phyloP scores from a whole-genome alignment of 2,888 invertebrate genomes.

The Meandrusa payeni region DNA sequence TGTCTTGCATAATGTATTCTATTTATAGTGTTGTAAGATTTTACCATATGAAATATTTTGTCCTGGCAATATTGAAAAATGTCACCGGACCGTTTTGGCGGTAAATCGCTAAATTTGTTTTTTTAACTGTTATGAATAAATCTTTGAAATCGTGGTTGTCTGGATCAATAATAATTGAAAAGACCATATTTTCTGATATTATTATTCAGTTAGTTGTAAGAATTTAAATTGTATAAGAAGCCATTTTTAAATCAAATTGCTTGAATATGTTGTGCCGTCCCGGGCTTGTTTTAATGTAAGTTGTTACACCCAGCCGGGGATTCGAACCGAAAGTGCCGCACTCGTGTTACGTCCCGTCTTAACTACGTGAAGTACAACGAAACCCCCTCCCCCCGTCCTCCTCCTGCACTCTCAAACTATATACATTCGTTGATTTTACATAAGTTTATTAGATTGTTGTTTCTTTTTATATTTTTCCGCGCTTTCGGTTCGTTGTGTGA shows the following conservation, averaged over 20 bases:
- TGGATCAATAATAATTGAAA: too few species aligned
- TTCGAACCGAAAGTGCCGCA: slow-evolving; percentile 10
- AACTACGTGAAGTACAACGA: slow-evolving; percentile 29
- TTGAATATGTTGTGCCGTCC: too few species aligned
- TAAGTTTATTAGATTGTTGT: slow-evolving; percentile 29
- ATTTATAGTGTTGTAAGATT: slow-evolving; percentile 3
- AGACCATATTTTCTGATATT: not conserved
- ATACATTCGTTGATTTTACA: slow-evolving; percentile 33
- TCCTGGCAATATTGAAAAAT: slow-evolving; percentile 1
- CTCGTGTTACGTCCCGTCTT: not conserved
- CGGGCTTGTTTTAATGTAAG: too few species aligned
- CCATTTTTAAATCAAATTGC: too few species aligned
- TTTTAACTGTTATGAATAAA: too few species aligned
- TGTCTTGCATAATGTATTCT: not conserved
- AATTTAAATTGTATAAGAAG: too few species aligned
- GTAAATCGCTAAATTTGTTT: too few species aligned
- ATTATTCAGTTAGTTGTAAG: not conserved
- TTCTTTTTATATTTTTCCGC: slow-evolving; percentile 6
- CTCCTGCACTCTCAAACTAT: slow-evolving; percentile 7
- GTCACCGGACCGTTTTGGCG: not conserved
- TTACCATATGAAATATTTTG: not conserved
- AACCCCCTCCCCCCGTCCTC: slow-evolving; percentile 21
- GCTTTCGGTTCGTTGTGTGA: slow-evolving; percentile 6
- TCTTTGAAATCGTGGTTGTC: too few species aligned
- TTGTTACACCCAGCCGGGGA: not conserved